These are phyloP conservation scores for Oreotrochilus melanogaster DNA, from an alignment of 2,113 vertebrate species.

Conservation along the genomic window DNA sequence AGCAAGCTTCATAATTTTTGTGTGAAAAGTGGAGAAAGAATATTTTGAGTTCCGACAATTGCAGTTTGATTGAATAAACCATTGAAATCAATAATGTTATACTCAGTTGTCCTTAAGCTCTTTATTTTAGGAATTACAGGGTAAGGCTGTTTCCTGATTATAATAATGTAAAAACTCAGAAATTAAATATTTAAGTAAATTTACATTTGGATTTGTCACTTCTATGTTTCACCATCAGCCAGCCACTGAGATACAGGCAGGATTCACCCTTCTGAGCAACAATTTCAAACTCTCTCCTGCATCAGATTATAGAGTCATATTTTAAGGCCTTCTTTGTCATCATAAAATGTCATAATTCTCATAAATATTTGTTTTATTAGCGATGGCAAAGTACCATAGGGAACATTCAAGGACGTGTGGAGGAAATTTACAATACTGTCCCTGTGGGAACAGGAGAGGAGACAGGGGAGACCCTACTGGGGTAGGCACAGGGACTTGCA, in stretches of 20 bases:
- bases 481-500: background rate
- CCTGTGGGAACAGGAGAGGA: background rate
- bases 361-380: background rate
- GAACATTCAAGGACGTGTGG: background rate
- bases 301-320: background rate
- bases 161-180: background rate
- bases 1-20: background rate
- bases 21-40: background rate
- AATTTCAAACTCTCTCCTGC: background rate
- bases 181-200: background rate
- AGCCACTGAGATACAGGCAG: background rate
- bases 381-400: background rate
- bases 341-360: background rate
- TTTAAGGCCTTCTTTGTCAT: background rate
- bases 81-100: background rate
- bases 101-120: background rate
- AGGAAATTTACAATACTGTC: background rate
- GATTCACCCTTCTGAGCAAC: background rate
- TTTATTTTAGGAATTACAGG: background rate
- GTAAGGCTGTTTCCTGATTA: background rate
- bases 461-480: fast-evolving
- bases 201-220: background rate
- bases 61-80: background rate
- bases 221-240: background rate
- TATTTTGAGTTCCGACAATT: background rate